Conservation (phyloP, 2,113 vertebrate species). For the Nymphicus hollandicus region DNA sequence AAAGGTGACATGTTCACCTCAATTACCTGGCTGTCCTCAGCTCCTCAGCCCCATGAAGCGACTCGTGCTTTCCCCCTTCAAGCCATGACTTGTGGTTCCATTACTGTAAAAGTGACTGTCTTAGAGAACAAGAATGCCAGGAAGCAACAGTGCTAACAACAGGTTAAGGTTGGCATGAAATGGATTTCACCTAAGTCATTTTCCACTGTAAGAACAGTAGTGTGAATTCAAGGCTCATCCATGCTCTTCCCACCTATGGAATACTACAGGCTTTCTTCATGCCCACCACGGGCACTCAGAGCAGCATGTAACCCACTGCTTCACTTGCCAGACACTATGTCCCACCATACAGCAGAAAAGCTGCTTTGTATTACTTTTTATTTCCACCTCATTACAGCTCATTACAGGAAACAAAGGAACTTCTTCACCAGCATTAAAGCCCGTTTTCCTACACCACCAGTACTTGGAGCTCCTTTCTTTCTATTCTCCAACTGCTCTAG, state of each 20-base stretch:
- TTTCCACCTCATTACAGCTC: background rate
- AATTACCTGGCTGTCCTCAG: background rate
- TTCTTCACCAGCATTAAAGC: background rate
- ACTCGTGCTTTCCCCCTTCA: background rate
- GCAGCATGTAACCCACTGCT: background rate
- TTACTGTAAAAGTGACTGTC: background rate
- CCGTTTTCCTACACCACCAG: background rate
- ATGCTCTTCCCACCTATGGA: background rate
- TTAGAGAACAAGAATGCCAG: background rate
- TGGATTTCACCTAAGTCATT: background rate
- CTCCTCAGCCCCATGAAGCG: background rate
- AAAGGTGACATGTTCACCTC: background rate
- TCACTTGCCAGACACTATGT: background rate
- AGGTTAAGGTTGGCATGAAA: background rate
- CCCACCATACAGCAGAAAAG: background rate
- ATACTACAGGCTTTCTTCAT: background rate
- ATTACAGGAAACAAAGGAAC: background rate
- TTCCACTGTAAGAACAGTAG: background rate
- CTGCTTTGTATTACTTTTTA: background rate
- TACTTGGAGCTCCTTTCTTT: background rate
- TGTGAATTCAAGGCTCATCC: background rate
- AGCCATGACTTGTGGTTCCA: background rate
- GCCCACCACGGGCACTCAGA: background rate
- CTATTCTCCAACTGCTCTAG: background rate
- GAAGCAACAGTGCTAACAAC: background rate